Base-by-base conservation (phyloP, 2,888 invertebrate species). In the Sarcophaga variegata region DNA sequence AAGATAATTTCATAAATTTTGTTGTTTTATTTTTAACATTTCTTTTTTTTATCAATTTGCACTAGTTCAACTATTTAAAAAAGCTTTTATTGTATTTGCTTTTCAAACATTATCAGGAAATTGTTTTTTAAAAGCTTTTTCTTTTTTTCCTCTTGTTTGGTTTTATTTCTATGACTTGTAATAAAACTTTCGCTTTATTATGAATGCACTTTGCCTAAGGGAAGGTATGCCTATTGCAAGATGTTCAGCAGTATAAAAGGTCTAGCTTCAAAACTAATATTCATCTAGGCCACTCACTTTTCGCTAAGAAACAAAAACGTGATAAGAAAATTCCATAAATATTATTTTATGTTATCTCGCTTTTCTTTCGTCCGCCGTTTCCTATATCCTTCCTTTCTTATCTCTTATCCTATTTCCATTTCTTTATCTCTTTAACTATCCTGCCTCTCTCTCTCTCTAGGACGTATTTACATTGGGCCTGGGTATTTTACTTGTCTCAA, bases 31-130 rank as follows among this genome's bases (percentile, higher is more conserved):
- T n/a, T 67, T 71, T 45, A 6, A 6, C 62, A 49, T 54, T 49
- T 59, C 14, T 8, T 37, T n/a, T n/a, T 67, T 0, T 60, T 60
- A 62, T 54, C 10, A 49, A 63, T 71, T 71, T 59, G 64, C 71
- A 64, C 79, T 71, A 59, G 17, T 72, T 71, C 54, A 45, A 54
- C 45, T 69, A 17, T 60, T 60, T 22, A 54, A 70, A 54, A 70
- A 47, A 60, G 63, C 49, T 62, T 79, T 78, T 69, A 37, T 37
- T 60, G 54, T 54, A 5, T 54, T 54, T 14, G 54, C 14, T 6
- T 25, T 10, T 54, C 3, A 8, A 66, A 66, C 45, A 20, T 76
- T 49, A 27, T 11, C n/a, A 54, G 37, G 10, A 22, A 67, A 14
- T 69, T 69, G 8, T 49, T 49, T 6, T 49, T 22, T 3, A 69